A percentile compares a stretch with the other conserved stretches of the same genome.
Conservation (phyloP, 2,888 invertebrate genomes). For the Tortricodes alternella region DNA sequence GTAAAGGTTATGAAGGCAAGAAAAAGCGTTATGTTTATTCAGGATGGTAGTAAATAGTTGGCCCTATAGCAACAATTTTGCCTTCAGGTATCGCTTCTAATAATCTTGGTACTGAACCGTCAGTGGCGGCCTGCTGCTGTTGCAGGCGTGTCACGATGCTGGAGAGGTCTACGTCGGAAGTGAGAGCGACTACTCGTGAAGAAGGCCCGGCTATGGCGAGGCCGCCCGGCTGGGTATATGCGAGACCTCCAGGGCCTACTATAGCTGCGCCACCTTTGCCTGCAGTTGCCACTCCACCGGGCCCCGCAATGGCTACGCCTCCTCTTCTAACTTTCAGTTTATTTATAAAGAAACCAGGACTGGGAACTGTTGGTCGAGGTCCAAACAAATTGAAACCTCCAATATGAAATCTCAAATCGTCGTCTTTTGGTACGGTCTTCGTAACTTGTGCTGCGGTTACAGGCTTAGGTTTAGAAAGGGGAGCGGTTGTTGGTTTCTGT, state of each 20-base stretch:
- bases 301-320: slow-evolving; percentile 91
- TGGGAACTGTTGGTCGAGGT: slow-evolving; percentile 61
- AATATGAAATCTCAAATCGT: slow-evolving; percentile 54
- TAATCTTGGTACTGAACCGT: slow-evolving; percentile 64
- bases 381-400: slow-evolving; percentile 43
- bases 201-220: slow-evolving; percentile 90
- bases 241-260: slow-evolving; percentile 90
- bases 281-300: slow-evolving; percentile 91
- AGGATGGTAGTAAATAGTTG: slow-evolving; percentile 86
- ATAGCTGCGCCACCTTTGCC: slow-evolving; percentile 91
- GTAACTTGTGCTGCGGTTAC: slow-evolving; percentile 44
- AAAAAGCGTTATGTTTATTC: slow-evolving; percentile 52
- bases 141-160: slow-evolving; percentile 74
- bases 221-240: slow-evolving; percentile 89
- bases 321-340: slow-evolving; percentile 87
- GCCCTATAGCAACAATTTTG: slow-evolving; percentile 88
- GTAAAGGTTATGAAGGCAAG: slow-evolving; percentile 27
- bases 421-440: slow-evolving; percentile 47
- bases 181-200: slow-evolving; percentile 86
- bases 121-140: slow-evolving; percentile 52
- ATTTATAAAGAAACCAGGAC: slow-evolving; percentile 86
- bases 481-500: slow-evolving; percentile 42
- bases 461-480: slow-evolving; percentile 51
- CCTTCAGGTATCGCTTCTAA: slow-evolving; percentile 84
- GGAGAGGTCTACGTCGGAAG: slow-evolving; percentile 83